phyloP scores from a whole-genome alignment of 1,140 invertebrate genomes.

The Bursaphelenchus mucronatus region DNA sequence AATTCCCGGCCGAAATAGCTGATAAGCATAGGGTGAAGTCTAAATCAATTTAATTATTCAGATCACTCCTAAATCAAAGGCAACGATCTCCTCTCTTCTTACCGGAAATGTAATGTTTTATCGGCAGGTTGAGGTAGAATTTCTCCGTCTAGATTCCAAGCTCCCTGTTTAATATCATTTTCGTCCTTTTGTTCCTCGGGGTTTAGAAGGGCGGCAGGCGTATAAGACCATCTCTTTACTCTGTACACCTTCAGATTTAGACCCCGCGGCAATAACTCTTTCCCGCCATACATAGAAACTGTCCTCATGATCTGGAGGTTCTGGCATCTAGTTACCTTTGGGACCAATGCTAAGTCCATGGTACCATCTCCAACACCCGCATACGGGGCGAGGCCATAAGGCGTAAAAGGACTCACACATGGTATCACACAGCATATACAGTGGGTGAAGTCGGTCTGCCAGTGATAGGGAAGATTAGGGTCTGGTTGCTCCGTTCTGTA shows the following conservation, averaged over 20 bases:
- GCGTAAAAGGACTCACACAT: slow-evolving; percentile 55
- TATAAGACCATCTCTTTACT: slow-evolving; percentile 54
- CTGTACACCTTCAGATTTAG: slow-evolving; percentile 48
- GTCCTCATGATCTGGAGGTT: slow-evolving; percentile 57
- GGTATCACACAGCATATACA: slow-evolving; percentile 57
- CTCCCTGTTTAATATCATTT: slow-evolving; percentile 44
- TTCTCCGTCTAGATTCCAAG: slow-evolving; percentile 57
- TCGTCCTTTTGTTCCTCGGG: slow-evolving; percentile 19
- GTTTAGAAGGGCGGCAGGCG: slow-evolving; percentile 38
- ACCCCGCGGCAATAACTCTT: slow-evolving; percentile 43
- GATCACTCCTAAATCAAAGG: neutral
- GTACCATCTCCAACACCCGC: slow-evolving; percentile 55
- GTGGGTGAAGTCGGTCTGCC: slow-evolving; percentile 57
- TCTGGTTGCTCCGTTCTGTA: slow-evolving; percentile 28
- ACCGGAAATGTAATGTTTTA: slow-evolving; percentile 42
- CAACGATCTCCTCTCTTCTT: neutral
- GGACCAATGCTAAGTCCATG: slow-evolving; percentile 57
- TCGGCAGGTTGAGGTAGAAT: slow-evolving; percentile 52
- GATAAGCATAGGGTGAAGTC: slow-evolving; percentile 54
- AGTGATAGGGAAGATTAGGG: slow-evolving; percentile 51
- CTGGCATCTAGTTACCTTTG: slow-evolving; percentile 49
- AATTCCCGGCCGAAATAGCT: slow-evolving; percentile 54
- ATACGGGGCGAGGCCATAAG: slow-evolving; percentile 58
- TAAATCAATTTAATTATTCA: slow-evolving; percentile 17
- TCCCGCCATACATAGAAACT: slow-evolving; percentile 58